Conservation (phyloP, 2,113 vertebrate genomes). For the Castor canadensis region DNA sequence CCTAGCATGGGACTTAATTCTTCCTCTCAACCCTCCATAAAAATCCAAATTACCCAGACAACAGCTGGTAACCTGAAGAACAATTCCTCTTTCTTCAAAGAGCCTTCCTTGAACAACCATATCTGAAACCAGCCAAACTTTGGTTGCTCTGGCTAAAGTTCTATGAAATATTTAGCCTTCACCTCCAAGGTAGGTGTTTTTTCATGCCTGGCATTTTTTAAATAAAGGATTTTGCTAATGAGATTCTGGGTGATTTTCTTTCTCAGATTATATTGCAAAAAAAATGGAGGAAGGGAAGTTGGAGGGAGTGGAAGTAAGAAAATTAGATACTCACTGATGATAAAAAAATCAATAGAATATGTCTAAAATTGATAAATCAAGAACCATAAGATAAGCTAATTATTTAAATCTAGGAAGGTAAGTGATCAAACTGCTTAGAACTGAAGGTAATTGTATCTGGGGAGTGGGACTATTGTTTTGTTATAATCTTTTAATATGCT, state of each 20-base stretch:
- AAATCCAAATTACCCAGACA: not conserved
- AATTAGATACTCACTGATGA: not conserved
- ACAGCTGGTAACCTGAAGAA: not conserved
- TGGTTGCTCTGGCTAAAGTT: not conserved
- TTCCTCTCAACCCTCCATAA: not conserved
- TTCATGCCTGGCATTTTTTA: not conserved
- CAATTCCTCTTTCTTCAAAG: not conserved
- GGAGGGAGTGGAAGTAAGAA: not conserved
- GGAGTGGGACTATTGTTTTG: not conserved
- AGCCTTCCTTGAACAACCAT: not conserved
- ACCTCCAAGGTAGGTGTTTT: not conserved
- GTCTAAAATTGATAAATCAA: not conserved
- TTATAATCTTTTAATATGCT: not conserved
- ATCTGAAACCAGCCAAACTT: not conserved
- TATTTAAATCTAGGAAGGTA: not conserved
- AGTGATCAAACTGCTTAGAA: not conserved
- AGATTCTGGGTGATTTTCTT: not conserved
- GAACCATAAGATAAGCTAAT: not conserved
- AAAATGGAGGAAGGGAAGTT: not conserved
- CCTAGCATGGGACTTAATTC: not conserved
- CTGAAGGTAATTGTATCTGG: not conserved
- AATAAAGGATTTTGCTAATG: not conserved
- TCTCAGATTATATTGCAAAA: not conserved
- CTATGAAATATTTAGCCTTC: not conserved
- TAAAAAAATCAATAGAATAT: not conserved